Evolutionary conservation across 2,113 vertebrate species (phyloP).

Genomic region (Hepsetus odoe): DNA sequence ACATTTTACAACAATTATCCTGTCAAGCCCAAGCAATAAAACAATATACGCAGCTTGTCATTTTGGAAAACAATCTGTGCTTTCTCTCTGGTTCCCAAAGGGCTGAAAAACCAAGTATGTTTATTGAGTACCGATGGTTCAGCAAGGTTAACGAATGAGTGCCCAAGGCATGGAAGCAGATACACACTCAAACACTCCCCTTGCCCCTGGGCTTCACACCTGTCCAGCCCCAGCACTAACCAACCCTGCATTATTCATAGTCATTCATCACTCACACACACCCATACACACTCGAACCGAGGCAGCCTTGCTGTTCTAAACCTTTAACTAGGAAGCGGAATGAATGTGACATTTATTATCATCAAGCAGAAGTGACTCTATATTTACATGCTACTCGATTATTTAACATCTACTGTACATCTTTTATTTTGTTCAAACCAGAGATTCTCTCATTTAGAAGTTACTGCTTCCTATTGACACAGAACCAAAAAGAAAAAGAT

Average conservation of each 20-base stretch:
- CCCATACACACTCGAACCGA: constrained; percentile 9
- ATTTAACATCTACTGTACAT: no score
- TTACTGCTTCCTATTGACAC: neutral
- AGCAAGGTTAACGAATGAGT: constrained; percentile 26
- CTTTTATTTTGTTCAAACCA: neutral
- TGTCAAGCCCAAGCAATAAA: constrained; percentile 25
- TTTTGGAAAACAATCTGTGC: constrained; percentile 21
- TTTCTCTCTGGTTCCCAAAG: constrained; percentile 3
- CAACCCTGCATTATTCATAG: constrained; percentile 56
- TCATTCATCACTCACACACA: constrained; percentile 27
- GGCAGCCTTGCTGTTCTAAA: neutral
- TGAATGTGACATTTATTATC: neutral
- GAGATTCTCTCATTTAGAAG: neutral
- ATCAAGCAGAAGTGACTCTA: neutral
- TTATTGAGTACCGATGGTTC: constrained; percentile 12
- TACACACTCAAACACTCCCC: constrained; percentile 44
- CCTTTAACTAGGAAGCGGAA: neutral
- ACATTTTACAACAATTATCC: constrained; percentile 17
- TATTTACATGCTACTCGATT: no score
- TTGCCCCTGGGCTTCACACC: constrained; percentile 53
- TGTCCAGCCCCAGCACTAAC: constrained; percentile 54
- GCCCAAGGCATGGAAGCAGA: constrained; percentile 50
- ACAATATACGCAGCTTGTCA: constrained; percentile 3
- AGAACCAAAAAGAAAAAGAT: neutral
- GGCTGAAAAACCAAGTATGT: neutral